Evolutionary conservation across 2,888 invertebrate genomes (phyloP).

Genomic region (Drosophila ezoana): DNA sequence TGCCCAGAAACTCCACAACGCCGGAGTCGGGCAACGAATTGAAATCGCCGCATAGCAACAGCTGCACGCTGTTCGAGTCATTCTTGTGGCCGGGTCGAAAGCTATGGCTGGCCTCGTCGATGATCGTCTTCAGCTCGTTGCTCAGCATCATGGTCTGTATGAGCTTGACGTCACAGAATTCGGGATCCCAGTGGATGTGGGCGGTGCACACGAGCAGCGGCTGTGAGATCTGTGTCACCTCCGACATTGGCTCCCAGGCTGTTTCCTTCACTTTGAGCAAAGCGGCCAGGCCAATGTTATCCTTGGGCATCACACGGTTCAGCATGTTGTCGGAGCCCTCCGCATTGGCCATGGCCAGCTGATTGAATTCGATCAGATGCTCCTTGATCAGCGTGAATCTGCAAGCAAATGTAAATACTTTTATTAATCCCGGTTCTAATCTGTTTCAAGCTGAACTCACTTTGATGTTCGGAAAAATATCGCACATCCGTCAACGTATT

Average conservation of each 20-base stretch:
- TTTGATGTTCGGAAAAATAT: conserved; percentile 98
- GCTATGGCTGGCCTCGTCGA: conserved; percentile 93
- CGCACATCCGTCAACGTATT: conserved; percentile 99
- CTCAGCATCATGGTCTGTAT: conserved; percentile 99
- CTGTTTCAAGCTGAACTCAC: conserved; percentile 86
- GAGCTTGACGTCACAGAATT: conserved; percentile 99
- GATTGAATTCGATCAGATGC: conserved; percentile 98
- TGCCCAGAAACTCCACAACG: conserved; percentile 97
- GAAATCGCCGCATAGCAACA: conserved; percentile 98
- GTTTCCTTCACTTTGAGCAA: conserved; percentile 97
- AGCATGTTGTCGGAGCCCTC: conserved; percentile 99
- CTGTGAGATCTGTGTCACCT: conserved; percentile 90
- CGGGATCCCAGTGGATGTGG: conserved; percentile 99
- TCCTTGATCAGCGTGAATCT: conserved; percentile 98
- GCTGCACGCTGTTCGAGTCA: conserved; percentile 92
- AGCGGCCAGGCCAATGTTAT: conserved; percentile 99
- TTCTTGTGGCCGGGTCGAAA: conserved; percentile 90
- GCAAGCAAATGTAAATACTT: conserved; percentile 63
- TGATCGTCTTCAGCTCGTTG: conserved; percentile 94
- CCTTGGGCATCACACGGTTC: conserved; percentile 99
- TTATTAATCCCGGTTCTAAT: not conserved
- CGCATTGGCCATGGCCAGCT: conserved; percentile 99
- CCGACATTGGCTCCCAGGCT: conserved; percentile 95
- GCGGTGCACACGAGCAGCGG: conserved; percentile 98
- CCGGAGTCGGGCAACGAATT: conserved; percentile 99